A percentile compares a stretch with the other conserved stretches of the same genome.
phyloP scores from a whole-genome alignment of 92 coral and sea anemone genomes.

The Heliopora coerulea region DNA sequence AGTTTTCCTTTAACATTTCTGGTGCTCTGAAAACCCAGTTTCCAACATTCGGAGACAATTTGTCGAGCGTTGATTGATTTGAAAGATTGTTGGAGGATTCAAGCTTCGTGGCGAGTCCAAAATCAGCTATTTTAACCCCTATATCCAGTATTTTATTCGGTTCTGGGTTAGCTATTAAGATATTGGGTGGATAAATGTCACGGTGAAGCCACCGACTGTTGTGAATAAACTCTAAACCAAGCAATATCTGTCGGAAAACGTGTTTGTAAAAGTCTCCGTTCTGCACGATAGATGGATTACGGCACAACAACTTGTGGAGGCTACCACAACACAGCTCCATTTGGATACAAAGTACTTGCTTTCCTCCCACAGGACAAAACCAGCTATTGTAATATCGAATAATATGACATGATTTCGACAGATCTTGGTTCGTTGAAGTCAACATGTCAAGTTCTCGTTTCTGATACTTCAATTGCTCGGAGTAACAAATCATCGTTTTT shows the following conservation, averaged over 20 bases:
- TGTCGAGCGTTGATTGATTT: too few species aligned
- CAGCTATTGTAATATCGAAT: background rate
- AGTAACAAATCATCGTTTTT: background rate
- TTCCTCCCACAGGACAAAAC: background rate
- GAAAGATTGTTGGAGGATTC: background rate
- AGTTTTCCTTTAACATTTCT: background rate
- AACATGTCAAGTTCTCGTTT: slow-evolving; percentile 8
- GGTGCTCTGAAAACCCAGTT: slow-evolving; percentile 8
- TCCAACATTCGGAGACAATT: background rate
- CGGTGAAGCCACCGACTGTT: slow-evolving; percentile 30
- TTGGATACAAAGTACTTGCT: slow-evolving; percentile 1
- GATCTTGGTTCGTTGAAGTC: too few species aligned
- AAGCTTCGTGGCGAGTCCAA: slow-evolving; percentile 16
- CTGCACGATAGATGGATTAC: background rate
- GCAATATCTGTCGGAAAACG: slow-evolving; percentile 16
- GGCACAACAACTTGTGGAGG: background rate
- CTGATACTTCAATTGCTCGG: background rate
- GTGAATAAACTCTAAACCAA: slow-evolving; percentile 18
- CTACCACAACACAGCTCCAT: background rate
- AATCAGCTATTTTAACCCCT: slow-evolving; percentile 29
- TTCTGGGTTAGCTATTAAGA: slow-evolving; percentile 10
- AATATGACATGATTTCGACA: background rate
- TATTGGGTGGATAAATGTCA: slow-evolving; percentile 20
- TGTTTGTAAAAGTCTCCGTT: background rate
- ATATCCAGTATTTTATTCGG: background rate